phyloP scores from a whole-genome alignment of 2,797 vertebrate species.

The Limnodromus scolopaceus region DNA sequence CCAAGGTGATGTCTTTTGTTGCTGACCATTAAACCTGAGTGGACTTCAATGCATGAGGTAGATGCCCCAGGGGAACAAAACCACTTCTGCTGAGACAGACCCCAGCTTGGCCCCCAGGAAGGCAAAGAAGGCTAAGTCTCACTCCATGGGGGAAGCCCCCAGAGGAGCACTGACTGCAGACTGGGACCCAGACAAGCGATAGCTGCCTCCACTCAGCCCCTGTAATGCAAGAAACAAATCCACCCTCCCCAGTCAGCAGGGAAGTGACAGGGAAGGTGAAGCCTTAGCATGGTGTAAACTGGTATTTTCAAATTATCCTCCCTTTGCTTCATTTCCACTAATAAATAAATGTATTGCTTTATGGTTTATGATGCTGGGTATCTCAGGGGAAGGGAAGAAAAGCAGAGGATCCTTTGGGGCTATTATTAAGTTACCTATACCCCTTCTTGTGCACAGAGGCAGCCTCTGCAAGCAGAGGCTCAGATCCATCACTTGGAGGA shows the following conservation, averaged over 20 bases:
- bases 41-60: neutral
- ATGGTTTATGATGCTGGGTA: neutral
- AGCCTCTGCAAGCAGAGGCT: neutral
- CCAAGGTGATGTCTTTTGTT: accelerated
- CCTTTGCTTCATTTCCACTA: neutral
- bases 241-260: neutral
- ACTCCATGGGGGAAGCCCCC: neutral
- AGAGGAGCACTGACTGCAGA: neutral
- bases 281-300: neutral
- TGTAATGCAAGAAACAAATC: neutral
- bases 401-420: neutral
- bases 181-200: neutral
- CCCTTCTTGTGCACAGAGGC: neutral
- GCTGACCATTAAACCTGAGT: neutral
- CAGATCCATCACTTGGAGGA: neutral
- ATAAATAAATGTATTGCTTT: neutral
- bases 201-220: neutral
- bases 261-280: neutral
- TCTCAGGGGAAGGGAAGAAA: neutral
- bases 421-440: neutral
- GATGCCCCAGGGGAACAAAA: neutral
- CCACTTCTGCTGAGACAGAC: neutral
- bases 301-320: neutral
- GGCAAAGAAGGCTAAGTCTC: neutral
- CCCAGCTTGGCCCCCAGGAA: neutral